These are phyloP conservation scores for Eubasilissa splendida DNA, from an alignment of 2,888 invertebrate species.

Conservation along the genomic window DNA sequence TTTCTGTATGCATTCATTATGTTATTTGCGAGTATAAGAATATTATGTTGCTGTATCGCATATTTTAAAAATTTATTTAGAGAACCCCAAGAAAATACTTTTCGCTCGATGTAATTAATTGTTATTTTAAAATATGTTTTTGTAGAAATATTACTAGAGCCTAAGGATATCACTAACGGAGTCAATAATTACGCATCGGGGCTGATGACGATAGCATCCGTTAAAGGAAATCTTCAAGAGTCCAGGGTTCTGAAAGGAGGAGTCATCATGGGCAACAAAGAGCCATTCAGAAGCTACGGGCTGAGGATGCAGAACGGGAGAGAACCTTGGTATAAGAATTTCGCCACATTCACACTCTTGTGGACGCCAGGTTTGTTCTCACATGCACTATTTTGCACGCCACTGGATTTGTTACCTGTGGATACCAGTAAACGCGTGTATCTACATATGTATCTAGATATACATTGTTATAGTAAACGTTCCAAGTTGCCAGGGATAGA, in stretches of 20 bases:
- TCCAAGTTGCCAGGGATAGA: too few species aligned
- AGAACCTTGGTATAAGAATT: conserved; percentile 73
- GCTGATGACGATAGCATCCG: conserved; percentile 80
- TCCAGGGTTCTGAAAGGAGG: conserved; percentile 66
- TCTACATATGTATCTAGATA: too few species aligned
- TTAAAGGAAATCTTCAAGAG: conserved; percentile 75
- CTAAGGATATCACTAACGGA: conserved; percentile 77
- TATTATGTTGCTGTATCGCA: too few species aligned
- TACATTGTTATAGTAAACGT: too few species aligned
- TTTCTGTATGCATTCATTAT: too few species aligned
- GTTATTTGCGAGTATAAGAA: too few species aligned
- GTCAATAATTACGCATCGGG: conserved; percentile 75
- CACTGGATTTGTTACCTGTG: too few species aligned
- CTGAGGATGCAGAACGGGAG: conserved; percentile 64
- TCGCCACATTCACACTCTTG: conserved; percentile 79
- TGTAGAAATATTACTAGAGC: conserved; percentile 78
- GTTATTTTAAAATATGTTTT: conserved; percentile 33
- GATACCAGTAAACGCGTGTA: too few species aligned
- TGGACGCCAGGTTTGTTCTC: conserved; percentile 74
- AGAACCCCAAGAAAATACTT: too few species aligned
- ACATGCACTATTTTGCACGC: too few species aligned
- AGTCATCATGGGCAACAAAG: conserved; percentile 64
- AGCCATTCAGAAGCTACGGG: conserved; percentile 68
- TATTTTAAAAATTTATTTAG: too few species aligned
- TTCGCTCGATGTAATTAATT: too few species aligned